Evolutionary conservation across 2,113 vertebrate species (phyloP).

Genomic region (Ahaetulla prasina): DNA sequence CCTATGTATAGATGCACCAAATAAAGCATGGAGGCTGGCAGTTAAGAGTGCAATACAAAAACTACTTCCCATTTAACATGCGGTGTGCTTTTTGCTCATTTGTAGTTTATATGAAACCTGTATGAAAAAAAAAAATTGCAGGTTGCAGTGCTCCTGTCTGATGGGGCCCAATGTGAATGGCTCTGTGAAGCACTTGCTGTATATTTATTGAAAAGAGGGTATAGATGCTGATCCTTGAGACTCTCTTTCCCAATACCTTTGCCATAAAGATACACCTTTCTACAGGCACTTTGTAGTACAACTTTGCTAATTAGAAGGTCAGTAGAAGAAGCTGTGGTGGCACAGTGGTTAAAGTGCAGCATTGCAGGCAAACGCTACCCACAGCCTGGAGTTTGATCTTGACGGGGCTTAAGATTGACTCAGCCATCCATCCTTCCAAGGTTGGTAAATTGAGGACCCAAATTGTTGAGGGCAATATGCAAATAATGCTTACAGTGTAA

Average conservation of each 20-base stretch:
- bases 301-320: not conserved
- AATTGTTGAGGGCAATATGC: not conserved
- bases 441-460: too few relatives aligned
- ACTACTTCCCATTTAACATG: not conserved
- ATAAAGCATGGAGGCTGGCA: not conserved
- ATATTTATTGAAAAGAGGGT: not conserved
- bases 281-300: not conserved
- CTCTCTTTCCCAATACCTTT: not conserved
- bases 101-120: not conserved
- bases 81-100: not conserved
- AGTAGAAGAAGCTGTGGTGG: not conserved
- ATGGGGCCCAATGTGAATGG: not conserved
- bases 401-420: too few relatives aligned
- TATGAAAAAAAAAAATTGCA: too few relatives aligned
- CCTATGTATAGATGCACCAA: too few relatives aligned
- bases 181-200: not conserved
- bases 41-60: not conserved
- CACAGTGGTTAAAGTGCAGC: not conserved
- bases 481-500: not conserved
- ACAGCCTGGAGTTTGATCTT: too few relatives aligned
- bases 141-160: not conserved
- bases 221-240: not conserved
- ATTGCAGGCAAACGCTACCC: not conserved
- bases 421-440: too few relatives aligned
- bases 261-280: not conserved